Evolutionary conservation across 2,797 vertebrate species (phyloP).

Genomic region (Cirrhinus molitorella): DNA sequence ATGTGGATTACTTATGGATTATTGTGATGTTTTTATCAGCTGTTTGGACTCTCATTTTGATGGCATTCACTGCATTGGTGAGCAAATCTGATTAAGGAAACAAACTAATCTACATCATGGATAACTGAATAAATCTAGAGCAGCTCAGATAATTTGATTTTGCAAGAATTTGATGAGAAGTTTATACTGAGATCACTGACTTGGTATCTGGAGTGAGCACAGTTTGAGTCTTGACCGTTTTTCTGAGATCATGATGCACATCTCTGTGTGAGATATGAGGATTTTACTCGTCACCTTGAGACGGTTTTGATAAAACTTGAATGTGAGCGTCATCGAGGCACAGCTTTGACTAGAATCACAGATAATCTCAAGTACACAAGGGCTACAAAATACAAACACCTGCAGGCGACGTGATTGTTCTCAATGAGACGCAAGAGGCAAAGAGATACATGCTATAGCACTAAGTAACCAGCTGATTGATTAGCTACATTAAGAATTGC

Average conservation of each 20-base stretch:
- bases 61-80: background rate
- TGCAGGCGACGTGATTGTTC: conserved; percentile 58
- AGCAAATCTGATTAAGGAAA: background rate
- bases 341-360: conserved; percentile 79
- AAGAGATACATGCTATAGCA: background rate
- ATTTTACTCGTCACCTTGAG: conserved; percentile 73
- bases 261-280: conserved; percentile 61
- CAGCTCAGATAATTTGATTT: background rate
- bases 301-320: conserved; percentile 72
- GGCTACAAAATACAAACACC: conserved; percentile 74
- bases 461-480: background rate
- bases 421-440: conserved; percentile 14
- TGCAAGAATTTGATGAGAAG: background rate
- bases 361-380: conserved; percentile 78
- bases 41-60: background rate
- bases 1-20: background rate
- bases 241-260: conserved; percentile 58
- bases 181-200: background rate
- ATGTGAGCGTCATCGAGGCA: conserved; percentile 71
- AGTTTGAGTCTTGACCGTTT: conserved; percentile 18
- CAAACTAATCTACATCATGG: background rate
- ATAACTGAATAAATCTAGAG: background rate
- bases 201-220: conserved; percentile 30
- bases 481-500: background rate
- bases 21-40: background rate